Evolutionary conservation across 2,888 invertebrate species (phyloP), one percentile per base, ranked within the genome.

Genomic region (Hololepta plana): DNA sequence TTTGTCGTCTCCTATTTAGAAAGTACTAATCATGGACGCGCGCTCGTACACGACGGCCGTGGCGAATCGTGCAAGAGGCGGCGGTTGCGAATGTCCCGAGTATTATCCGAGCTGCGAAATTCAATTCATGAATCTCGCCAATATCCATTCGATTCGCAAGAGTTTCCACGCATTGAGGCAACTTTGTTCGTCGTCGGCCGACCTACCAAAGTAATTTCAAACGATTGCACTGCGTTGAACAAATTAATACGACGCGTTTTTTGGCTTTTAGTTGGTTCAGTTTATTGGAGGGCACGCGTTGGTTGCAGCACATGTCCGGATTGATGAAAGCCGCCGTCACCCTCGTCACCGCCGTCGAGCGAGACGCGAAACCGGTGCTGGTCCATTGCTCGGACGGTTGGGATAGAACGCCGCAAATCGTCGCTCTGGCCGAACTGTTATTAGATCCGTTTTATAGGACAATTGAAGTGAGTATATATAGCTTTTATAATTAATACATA

Each of bases 301-400:
- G 95, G 95, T 62, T 90, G 37, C 77, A 81, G 43, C 80, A 91
- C 59, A 72, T 91, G 59, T 75, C 82, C 9, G 80, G 80, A 11
- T 63, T 93, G 31, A 55, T 87, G 42, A 72, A 77, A 34, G 79
- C 88, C 4, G 77, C 90, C 11, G 64, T 72, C 38, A 72, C 74
- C 5, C 77, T 85, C 16, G 80, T 77, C 4, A 74, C 74, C 32
- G 77, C 81, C 1, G 72, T 88, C 32, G 76, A 79, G 40, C 64
- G 67, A 26, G 80, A 82, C 32, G 80, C 72, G 10, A 67, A 87
- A 25, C 88, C 93, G 4, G 95, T 91, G 28, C 62, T 98, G 33
- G 91, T 98, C 6, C 96, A 96, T 55, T 96, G 96, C 56, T 91
- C 91, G 3, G 96, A 96, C 59, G 96, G 96, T 23, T 96, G 96